phyloP scores from a whole-genome alignment of 2,888 invertebrate genomes.

The Tetanocera ferruginea region DNA sequence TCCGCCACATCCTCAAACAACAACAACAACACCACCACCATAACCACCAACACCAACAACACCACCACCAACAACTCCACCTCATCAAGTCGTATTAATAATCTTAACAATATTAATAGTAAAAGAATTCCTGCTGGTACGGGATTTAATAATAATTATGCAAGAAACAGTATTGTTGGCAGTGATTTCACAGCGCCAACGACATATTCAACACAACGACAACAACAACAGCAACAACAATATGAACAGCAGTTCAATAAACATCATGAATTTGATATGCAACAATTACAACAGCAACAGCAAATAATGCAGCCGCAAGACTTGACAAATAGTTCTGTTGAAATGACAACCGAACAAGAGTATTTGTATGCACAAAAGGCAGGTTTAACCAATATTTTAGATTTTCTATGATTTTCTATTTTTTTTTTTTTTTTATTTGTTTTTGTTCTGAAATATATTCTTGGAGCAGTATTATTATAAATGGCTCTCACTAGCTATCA shows the following conservation, averaged over 20 bases:
- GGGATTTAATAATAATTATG: slow-evolving; percentile 3
- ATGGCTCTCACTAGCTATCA: slow-evolving; percentile 23
- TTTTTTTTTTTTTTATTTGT: slow-evolving; percentile 44
- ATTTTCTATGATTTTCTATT: background rate
- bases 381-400: slow-evolving; percentile 13
- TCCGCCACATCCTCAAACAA: slow-evolving; percentile 37
- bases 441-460: slow-evolving; percentile 39
- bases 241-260: slow-evolving; percentile 17
- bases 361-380: slow-evolving; percentile 37
- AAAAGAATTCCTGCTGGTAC: slow-evolving; percentile 15
- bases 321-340: slow-evolving; percentile 11
- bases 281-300: slow-evolving; percentile 26
- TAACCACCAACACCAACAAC: background rate
- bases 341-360: slow-evolving; percentile 26
- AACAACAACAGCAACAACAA: slow-evolving; percentile 23
- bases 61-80: slow-evolving; percentile 17
- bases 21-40: slow-evolving; percentile 19
- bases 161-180: slow-evolving; percentile 14
- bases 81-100: slow-evolving; percentile 31
- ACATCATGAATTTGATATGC: background rate
- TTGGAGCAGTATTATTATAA: slow-evolving; percentile 14
- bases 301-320: slow-evolving; percentile 25
- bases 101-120: slow-evolving; percentile 24
- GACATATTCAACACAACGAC: slow-evolving; percentile 29
- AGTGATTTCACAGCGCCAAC: background rate